A percentile compares a stretch with the other conserved stretches of the same genome.
Evolutionary conservation across 2,113 vertebrate genomes (phyloP).

Genomic region (Hystrix cristata): DNA sequence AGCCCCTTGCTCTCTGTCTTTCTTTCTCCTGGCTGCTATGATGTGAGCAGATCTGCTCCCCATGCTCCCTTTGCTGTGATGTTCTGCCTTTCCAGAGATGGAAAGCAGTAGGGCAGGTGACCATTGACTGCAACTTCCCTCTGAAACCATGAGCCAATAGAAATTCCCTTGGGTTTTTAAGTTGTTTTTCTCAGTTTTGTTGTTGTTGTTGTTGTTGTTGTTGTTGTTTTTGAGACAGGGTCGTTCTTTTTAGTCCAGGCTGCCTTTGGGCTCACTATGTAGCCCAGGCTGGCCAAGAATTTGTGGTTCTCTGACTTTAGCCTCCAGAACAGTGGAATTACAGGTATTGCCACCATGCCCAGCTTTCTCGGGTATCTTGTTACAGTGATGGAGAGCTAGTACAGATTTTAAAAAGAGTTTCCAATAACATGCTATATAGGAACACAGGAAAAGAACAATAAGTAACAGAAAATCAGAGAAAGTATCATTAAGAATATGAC

Average conservation of each 20-base stretch:
- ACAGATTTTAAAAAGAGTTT: conserved; percentile 36
- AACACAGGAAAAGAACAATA: conserved; percentile 45
- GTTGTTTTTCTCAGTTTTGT: not conserved
- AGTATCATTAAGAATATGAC: conserved; percentile 27
- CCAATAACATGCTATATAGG: not conserved
- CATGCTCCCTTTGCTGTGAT: not conserved
- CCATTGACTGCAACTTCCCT: not conserved
- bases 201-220: not conserved
- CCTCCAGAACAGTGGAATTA: not conserved
- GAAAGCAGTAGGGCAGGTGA: not conserved
- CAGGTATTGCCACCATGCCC: not conserved
- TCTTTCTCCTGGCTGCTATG: not conserved
- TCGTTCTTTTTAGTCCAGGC: not conserved
- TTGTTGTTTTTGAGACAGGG: not conserved
- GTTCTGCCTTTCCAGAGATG: not conserved
- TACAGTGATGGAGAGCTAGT: not conserved
- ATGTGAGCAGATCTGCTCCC: not conserved
- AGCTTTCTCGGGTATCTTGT: not conserved
- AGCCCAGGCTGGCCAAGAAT: not conserved
- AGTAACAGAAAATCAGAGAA: conserved; percentile 27
- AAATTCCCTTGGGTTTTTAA: not conserved
- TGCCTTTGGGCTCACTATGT: not conserved
- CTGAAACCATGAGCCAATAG: not conserved
- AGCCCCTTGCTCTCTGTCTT: not conserved
- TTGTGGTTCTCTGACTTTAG: not conserved